Conservation (phyloP, 2,797 vertebrate species). For the Geotrypetes seraphini region DNA sequence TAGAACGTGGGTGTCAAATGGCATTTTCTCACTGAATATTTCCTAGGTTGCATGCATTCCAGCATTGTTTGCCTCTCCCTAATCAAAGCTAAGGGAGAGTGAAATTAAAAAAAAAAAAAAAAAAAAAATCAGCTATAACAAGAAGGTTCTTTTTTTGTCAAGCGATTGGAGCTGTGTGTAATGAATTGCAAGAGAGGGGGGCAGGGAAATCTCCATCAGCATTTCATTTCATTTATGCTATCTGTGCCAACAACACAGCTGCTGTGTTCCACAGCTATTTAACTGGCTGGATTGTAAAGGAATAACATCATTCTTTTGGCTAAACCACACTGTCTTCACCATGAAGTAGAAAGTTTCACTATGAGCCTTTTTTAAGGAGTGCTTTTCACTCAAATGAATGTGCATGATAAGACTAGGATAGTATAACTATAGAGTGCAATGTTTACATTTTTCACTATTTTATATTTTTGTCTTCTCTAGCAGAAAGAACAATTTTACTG, state of each 20-base stretch:
- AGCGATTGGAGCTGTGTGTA: slow-evolving; percentile 3
- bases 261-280: slow-evolving; percentile 23
- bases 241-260: slow-evolving; percentile 40
- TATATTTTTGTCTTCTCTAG: no score
- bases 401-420: no score
- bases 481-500: no score
- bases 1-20: slow-evolving; percentile 8
- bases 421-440: no score
- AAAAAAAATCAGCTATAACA: slow-evolving; percentile 9
- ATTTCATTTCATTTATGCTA: slow-evolving; percentile 9
- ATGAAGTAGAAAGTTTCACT: slow-evolving; percentile 24
- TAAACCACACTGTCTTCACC: slow-evolving; percentile 10
- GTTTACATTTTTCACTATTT: no score
- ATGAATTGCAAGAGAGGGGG: no score
- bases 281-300: slow-evolving; percentile 23
- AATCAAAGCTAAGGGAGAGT: slow-evolving; percentile 12
- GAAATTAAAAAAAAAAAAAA: slow-evolving; percentile 24
- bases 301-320: slow-evolving; percentile 35
- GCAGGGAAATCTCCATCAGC: slow-evolving; percentile 16
- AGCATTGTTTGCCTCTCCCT: slow-evolving; percentile 19
- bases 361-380: slow-evolving; percentile 9
- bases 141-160: slow-evolving; percentile 48
- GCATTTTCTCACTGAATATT: slow-evolving; percentile 40
- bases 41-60: slow-evolving; percentile 42
- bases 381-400: slow-evolving; percentile 15